Percentiles rank a stretch among this genome's conserved stretches.
Evolutionary conservation across 2,113 vertebrate species (phyloP).

Genomic region (Seriola dumerili): DNA sequence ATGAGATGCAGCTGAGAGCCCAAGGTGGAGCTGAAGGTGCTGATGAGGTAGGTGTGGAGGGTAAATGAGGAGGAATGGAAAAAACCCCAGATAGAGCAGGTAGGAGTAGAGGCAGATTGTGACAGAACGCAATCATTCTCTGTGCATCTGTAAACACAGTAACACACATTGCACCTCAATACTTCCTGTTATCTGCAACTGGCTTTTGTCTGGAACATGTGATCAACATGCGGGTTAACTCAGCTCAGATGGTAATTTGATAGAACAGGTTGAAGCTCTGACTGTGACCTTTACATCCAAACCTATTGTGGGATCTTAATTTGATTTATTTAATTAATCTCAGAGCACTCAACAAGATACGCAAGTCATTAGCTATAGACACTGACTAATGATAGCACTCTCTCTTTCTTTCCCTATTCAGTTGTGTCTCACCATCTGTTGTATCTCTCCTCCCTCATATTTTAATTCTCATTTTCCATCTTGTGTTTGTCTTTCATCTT

Average conservation of each 20-base stretch:
- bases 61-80: too few species aligned
- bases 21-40: too few species aligned
- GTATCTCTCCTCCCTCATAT: constrained; percentile 6
- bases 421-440: constrained; percentile 15
- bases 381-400: constrained; percentile 33
- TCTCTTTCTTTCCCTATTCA: background rate
- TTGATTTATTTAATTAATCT: constrained; percentile 72
- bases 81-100: too few species aligned
- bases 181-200: background rate
- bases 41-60: too few species aligned
- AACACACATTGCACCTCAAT: background rate
- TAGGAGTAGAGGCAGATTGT: too few species aligned
- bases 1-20: too few species aligned
- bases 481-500: constrained; percentile 3
- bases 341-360: background rate
- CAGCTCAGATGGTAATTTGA: constrained; percentile 29
- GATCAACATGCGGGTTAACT: constrained; percentile 5
- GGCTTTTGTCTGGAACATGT: background rate
- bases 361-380: constrained; percentile 45
- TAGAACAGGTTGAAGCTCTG: constrained; percentile 19
- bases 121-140: too few species aligned
- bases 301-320: constrained; percentile 47
- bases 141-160: too few species aligned
- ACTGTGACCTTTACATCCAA: constrained; percentile 58
- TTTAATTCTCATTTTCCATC: background rate